A percentile compares a stretch with the other conserved stretches of the same genome.
Evolutionary conservation across 2,888 invertebrate genomes (phyloP).

Genomic region (Pherbina coryleti): DNA sequence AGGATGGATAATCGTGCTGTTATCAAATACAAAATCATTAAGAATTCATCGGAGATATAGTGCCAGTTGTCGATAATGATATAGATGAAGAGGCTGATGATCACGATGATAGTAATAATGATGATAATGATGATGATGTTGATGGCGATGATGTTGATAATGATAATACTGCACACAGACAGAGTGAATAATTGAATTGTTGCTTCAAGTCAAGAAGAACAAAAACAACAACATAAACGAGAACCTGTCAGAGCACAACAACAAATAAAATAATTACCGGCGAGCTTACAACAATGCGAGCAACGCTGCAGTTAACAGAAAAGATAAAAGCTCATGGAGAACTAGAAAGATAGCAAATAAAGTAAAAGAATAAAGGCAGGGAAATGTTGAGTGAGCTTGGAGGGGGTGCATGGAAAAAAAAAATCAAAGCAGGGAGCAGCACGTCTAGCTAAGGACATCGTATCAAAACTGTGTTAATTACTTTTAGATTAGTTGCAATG

Average conservation of each 20-base stretch:
- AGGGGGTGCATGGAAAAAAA: neutral
- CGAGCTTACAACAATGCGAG: neutral
- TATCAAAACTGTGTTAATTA: constrained; percentile 16
- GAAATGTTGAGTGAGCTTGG: neutral
- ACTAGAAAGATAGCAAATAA: neutral
- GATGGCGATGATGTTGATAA: neutral
- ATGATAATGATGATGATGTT: neutral
- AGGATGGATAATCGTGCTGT: neutral
- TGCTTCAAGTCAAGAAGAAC: neutral
- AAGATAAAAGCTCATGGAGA: neutral
- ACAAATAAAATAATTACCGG: neutral
- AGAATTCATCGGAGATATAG: neutral
- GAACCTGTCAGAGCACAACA: neutral
- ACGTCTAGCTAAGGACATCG: neutral
- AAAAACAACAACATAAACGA: neutral
- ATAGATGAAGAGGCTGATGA: neutral
- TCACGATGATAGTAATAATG: neutral
- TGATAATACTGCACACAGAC: neutral
- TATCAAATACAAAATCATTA: neutral
- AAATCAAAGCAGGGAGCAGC: neutral
- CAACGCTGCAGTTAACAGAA: neutral
- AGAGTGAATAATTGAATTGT: constrained; percentile 4
- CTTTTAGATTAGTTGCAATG: constrained; percentile 19
- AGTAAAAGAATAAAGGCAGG: neutral
- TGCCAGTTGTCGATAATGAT: neutral